Base-by-base conservation (phyloP, 2,113 vertebrate genomes). In the Neogobius melanostomus region DNA sequence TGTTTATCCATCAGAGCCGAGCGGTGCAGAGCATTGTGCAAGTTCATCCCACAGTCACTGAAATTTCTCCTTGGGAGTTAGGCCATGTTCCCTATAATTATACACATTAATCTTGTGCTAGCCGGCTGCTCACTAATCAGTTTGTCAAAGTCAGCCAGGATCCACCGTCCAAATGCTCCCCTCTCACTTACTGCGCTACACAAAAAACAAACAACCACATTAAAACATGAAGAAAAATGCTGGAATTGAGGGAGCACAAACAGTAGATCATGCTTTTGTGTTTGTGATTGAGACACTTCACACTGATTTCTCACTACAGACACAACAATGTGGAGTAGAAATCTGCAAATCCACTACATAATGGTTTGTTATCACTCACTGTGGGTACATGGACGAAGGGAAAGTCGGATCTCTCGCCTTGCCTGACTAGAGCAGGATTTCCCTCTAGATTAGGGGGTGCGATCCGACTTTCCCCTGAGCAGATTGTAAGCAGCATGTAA, bases 141-240 rank as follows among this genome's bases (percentile, higher is more conserved):
- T 92, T 91, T 84, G 87, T 90, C 87, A 91, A 87, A 90, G 88
- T 89, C 86, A 85, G 82, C 82, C 89, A 89, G 87, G 83, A 76
- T 84, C 83, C 77, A 73, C 48, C 48, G 68, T 80, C 73, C 82
- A 75, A 79, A 80, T 81, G 69, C 68, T 69, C 68, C 28, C 83
- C 84, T 85, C 69, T 54, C 54, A 7, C 54, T 11, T 16, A 16
- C 52, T 21, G 4, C 53, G 6, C 53, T 56, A 21, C 28, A 56
- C n/a, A 56, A 50, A 56, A 56, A 16, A 56, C 7, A 11, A 2
- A 28, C 8, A 28, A 5, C 21, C 8, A 6, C 9, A 6, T 11
- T 4, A 21, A 6, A 21, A 12, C 49, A 11, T 50, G 11, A 15
- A 5, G 17, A 28, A 56, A 28, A 8, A 11, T 10, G 28, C 28